These are phyloP conservation scores for Pipa parva DNA, from an alignment of 2,113 vertebrate species.

Conservation along the genomic window DNA sequence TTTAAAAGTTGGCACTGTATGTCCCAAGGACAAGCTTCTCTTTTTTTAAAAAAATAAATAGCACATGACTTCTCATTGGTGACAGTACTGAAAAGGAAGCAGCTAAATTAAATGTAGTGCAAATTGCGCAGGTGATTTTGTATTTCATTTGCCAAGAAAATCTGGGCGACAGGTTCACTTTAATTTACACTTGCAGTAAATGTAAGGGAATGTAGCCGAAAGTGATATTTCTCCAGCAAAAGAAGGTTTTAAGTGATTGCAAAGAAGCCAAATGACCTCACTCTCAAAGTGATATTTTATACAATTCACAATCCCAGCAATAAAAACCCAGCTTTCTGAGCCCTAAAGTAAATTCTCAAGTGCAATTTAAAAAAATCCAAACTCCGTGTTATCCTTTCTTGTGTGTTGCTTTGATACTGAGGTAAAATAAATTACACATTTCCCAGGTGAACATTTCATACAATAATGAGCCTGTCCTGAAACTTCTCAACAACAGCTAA, in stretches of 20 bases:
- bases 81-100: no score
- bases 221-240: background rate
- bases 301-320: background rate
- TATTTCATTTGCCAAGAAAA: no score
- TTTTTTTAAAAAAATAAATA: no score
- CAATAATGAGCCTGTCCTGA: slow-evolving; percentile 15
- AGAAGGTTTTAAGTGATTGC: background rate
- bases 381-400: background rate
- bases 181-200: background rate
- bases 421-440: background rate
- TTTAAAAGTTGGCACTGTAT: no score
- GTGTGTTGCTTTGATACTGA: background rate
- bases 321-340: background rate
- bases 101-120: no score
- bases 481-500: slow-evolving; percentile 19
- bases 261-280: slow-evolving; percentile 17
- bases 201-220: background rate
- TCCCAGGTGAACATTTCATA: slow-evolving; percentile 10
- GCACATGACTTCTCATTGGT: no score
- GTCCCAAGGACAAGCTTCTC: no score
- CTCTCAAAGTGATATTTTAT: background rate
- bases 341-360: background rate
- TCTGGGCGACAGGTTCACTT: background rate
- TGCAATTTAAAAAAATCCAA: background rate
- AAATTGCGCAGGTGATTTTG: no score